Conservation (phyloP, 1,140 invertebrate genomes). For the Aphaenogaster rudis region DNA sequence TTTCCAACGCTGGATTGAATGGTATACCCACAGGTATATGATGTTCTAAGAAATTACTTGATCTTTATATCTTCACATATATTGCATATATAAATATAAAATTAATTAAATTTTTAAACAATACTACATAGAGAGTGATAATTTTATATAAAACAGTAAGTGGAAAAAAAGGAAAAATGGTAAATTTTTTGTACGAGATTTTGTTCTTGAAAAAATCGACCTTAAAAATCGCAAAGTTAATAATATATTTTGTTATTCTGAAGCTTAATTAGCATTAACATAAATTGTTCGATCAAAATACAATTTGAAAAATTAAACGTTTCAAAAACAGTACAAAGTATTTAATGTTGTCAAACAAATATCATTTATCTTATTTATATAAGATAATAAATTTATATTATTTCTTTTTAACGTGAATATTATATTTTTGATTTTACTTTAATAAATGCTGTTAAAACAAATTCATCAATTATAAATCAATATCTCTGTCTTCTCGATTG, state of each 20-base stretch:
- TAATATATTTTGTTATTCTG: background rate
- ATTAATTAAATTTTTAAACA: conserved; percentile 9
- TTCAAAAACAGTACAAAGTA: background rate
- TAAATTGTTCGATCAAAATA: background rate
- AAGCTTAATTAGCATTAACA: background rate
- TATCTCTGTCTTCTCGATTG: background rate
- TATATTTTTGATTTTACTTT: background rate
- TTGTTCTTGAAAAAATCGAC: background rate
- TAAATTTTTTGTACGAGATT: background rate
- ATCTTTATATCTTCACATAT: conserved; percentile 25
- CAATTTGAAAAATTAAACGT: background rate
- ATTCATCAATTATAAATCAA: background rate
- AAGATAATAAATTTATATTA: conserved; percentile 2
- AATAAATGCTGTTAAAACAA: background rate
- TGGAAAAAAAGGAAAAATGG: background rate
- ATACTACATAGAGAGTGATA: background rate
- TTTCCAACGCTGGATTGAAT: conserved; percentile 77
- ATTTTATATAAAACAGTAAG: background rate
- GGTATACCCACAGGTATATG: conserved; percentile 76
- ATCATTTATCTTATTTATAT: background rate
- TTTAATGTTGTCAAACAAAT: conserved; percentile 3
- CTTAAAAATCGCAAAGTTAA: background rate
- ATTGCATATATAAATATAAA: background rate
- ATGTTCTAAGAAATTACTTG: conserved; percentile 60
- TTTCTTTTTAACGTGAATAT: conserved; percentile 8